A percentile compares a stretch with the other conserved stretches of the same genome.
phyloP scores from a whole-genome alignment of 2,113 vertebrate species.

The Anhinga rufa region DNA sequence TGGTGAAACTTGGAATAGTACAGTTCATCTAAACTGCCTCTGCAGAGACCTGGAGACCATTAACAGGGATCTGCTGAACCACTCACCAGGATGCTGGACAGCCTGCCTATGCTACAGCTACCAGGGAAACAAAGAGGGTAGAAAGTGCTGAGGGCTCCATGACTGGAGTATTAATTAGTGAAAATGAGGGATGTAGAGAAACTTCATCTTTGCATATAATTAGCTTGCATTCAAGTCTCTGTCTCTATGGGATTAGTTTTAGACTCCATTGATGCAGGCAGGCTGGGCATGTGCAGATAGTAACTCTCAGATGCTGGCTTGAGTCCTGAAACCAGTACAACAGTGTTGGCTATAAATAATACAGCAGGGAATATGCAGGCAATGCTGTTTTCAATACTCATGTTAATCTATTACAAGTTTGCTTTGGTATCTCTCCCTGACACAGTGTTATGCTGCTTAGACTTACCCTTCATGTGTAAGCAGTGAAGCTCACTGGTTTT shows the following conservation, averaged over 20 bases:
- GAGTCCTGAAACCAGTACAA: neutral
- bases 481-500: neutral
- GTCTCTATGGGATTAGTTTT: neutral
- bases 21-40: neutral
- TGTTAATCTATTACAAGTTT: conserved; percentile 16
- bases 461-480: neutral
- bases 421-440: conserved; percentile 16
- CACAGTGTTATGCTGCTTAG: neutral
- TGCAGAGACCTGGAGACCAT: neutral
- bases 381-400: neutral
- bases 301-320: neutral
- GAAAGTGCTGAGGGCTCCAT: neutral
- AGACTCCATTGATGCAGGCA: neutral
- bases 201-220: neutral
- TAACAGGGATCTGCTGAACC: neutral
- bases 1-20: neutral
- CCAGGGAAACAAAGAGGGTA: neutral
- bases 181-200: neutral
- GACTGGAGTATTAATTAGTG: neutral
- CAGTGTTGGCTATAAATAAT: neutral
- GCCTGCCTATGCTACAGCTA: neutral
- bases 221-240: neutral
- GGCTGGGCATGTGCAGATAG: neutral
- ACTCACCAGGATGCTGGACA: neutral
- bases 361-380: neutral